Evolutionary conservation across 1,140 invertebrate genomes (phyloP).

Genomic region (Lordiphosa collinella): DNA sequence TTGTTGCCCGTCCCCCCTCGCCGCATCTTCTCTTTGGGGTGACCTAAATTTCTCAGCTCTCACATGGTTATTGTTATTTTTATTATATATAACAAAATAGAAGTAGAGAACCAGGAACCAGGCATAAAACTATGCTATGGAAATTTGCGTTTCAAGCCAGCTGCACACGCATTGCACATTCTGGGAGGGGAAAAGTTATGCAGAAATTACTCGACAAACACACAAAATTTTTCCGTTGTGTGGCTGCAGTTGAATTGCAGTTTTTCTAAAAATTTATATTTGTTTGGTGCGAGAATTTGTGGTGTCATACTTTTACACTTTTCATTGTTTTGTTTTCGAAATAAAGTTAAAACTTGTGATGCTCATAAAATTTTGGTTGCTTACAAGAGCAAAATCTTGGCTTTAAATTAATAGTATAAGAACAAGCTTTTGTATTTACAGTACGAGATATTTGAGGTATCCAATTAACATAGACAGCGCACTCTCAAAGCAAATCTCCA

Average conservation of each 20-base stretch:
- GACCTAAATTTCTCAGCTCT: slow-evolving; percentile 35
- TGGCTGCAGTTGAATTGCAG: slow-evolving; percentile 19
- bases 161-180: slow-evolving; percentile 3
- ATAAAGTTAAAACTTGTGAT: no score
- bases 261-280: slow-evolving; percentile 25
- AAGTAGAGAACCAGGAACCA: slow-evolving; percentile 29
- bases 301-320: no score
- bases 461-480: no score
- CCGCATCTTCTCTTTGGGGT: slow-evolving; percentile 8
- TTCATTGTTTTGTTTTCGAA: no score
- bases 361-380: no score
- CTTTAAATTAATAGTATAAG: no score
- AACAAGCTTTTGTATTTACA: no score
- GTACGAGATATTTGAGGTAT: no score
- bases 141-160: slow-evolving; percentile 25
- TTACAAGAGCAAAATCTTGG: no score
- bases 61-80: slow-evolving; percentile 43
- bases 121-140: slow-evolving; percentile 42
- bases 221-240: slow-evolving; percentile 7
- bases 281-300: no score
- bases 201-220: slow-evolving; percentile 9
- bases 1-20: slow-evolving; percentile 16
- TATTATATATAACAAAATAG: slow-evolving; percentile 30
- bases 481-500: no score
- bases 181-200: slow-evolving; percentile 7